Evolutionary conservation across 2,888 invertebrate species (phyloP).

Genomic region (Ommatoiulus sabulosus): DNA sequence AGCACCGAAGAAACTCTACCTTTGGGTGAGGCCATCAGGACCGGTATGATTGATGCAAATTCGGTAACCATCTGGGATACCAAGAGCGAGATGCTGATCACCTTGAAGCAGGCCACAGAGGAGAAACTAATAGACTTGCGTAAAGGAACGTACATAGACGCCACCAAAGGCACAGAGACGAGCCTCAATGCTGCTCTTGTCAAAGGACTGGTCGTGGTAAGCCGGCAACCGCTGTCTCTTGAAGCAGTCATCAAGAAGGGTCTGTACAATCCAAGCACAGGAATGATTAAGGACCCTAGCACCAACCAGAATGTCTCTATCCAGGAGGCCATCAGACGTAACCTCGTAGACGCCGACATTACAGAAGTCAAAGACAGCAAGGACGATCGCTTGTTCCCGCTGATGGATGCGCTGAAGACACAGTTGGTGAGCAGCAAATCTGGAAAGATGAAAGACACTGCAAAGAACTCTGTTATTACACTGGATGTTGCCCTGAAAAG

Average conservation of each 20-base stretch:
- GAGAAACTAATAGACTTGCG: conserved; percentile 81
- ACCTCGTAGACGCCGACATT: conserved; percentile 84
- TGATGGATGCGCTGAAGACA: conserved; percentile 69
- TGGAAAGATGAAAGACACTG: conserved; percentile 76
- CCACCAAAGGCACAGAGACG: conserved; percentile 76
- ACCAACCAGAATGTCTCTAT: conserved; percentile 79
- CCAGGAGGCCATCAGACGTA: conserved; percentile 81
- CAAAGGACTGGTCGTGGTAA: conserved; percentile 81
- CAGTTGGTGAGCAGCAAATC: conserved; percentile 74
- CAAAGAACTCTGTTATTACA: conserved; percentile 69
- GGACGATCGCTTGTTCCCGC: conserved; percentile 74
- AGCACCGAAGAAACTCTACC: conserved; percentile 81
- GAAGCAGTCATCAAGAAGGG: conserved; percentile 66
- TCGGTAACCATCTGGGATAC: conserved; percentile 85
- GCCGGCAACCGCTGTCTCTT: conserved; percentile 81
- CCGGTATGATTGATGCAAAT: conserved; percentile 85
- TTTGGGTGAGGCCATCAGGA: conserved; percentile 84
- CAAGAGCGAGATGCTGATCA: conserved; percentile 80
- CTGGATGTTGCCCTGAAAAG: conserved; percentile 60
- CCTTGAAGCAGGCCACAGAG: conserved; percentile 85
- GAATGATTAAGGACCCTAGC: conserved; percentile 77
- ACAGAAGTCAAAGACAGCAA: conserved; percentile 71
- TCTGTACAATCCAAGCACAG: conserved; percentile 66
- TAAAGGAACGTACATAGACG: conserved; percentile 74
- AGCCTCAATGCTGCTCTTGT: conserved; percentile 81